Percentiles rank a stretch among this genome's conserved stretches.
Conservation (phyloP, 2,797 vertebrate genomes). For the Mormyrus hasselquistii region DNA sequence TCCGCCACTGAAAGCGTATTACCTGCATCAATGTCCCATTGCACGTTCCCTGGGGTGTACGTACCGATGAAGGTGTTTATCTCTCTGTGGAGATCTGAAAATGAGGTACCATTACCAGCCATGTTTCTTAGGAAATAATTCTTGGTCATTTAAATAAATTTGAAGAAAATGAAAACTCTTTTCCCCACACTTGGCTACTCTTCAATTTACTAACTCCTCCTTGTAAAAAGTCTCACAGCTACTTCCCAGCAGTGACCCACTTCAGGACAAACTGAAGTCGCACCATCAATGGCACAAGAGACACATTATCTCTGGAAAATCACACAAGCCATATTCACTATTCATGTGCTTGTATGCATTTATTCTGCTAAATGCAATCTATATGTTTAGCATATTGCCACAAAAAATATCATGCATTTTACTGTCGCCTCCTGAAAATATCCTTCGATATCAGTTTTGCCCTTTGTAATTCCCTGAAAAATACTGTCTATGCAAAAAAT, state of each 20-base stretch:
- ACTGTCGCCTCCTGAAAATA: not conserved
- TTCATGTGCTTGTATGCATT: not conserved
- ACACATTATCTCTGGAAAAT: not conserved
- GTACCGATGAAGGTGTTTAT: not conserved
- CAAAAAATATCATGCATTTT: not conserved
- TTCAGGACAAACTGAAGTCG: not conserved
- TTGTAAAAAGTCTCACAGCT: not conserved
- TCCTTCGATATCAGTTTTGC: not conserved
- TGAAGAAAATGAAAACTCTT: not conserved
- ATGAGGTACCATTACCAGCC: not conserved
- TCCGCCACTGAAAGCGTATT: not conserved
- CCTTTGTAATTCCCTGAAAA: not conserved
- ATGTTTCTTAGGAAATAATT: not conserved
- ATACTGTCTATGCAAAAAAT: not conserved
- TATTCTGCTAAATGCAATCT: not conserved
- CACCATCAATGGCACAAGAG: not conserved
- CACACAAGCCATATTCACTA: not conserved
- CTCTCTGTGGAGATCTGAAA: not conserved
- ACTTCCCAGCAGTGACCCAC: not conserved
- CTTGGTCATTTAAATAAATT: not conserved
- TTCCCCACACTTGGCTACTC: not conserved
- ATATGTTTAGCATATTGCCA: not conserved
- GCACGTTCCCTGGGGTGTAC: not conserved
- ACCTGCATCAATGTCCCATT: not conserved
- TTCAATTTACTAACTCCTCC: not conserved